Base-by-base conservation (phyloP, 2,888 invertebrate species). In the Diarsia rubi region DNA sequence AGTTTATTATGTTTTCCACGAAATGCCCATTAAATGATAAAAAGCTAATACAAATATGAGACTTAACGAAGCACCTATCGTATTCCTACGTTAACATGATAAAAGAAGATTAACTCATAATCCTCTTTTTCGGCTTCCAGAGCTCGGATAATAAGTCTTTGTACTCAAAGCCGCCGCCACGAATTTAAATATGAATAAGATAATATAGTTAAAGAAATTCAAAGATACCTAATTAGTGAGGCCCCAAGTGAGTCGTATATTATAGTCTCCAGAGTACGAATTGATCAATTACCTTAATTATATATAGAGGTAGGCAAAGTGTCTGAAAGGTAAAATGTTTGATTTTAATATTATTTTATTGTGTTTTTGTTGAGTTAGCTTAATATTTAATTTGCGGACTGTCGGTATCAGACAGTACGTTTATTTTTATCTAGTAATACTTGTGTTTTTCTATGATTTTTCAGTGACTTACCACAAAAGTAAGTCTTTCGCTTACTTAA, bases 221-320 rank as follows among this genome's bases (percentile, higher is more conserved):
- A 47, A 66, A 83, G 71, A 69, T 69, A n/a, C 21, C 45, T 83
- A 75, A 79, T 72, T 63, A 83, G 62, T 24, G 47, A 42, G 12
- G 12, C 31, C 78, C 59, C 73, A 11, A 45, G 74, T 24, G 44
- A 37, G 12, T 37, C 79, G 49, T 73, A 62, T 73, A 37, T 59
- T 54, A 31, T 62, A 14, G 67, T 52, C 79, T 62, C 57, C 24
- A 49, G 37, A 57, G 73, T 27, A 6, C 14, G 31, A 31, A 79
- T 74, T 85, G 71, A 85, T 86, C 72, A 81, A 79, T 86, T 66
- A 72, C 73, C 31, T 69, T 71, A 54, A 63, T 78, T 82, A 78
- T 64, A 72, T 67, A 31, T 37, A 27, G 45, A 71, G 73, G 69
- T 64, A 74, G 59, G 59, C 21, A 63, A 71, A 66, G 47, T 52